Evolutionary conservation across 2,113 vertebrate species (phyloP), one percentile per base, ranked within the genome.

Genomic region (Pontoporia blainvillei): DNA sequence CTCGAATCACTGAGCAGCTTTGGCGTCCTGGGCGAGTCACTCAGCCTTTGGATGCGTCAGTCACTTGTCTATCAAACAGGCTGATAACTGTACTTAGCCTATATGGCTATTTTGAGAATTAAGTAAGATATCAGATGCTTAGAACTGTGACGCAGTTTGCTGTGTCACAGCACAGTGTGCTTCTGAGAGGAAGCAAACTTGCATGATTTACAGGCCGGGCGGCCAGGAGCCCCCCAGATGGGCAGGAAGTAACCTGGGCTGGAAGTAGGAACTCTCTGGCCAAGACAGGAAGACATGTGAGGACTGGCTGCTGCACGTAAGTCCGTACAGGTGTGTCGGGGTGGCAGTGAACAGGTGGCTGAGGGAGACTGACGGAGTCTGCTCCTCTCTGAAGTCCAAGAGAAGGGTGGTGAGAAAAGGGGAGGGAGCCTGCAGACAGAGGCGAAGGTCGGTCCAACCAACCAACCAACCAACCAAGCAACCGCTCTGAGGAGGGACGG

Each of bases 281-380:
- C 66, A 0, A 23, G 54, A 29, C 44, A 39, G 52, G 13, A 0
- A 20, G 61, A 25, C 34, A n/a, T 36, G 13, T 31, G 17, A 73
- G 83, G 29, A 76, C 25, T 5, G 15, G 62, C 20, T 2, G 21
- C 52, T 29, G 6, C 34, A 3, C 15, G 0, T 23, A 14, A 8
- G 34, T 59, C 2, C 57, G 13, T 2, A 13, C 5, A 36, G 11
- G 29, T 52, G 27, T 1, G 1, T 6, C 1, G 0, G 41, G 54
- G 34, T 6, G 41, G 36, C 3, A 23, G 23, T 2, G 20, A 34
- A 18, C 23, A 34, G 73, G 73, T 2, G 11, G 64, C 84, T 18
- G 6, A 82, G 57, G 64, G 46, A 62, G 44, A 75, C 10, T 1
- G 5, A 59, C 12, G 8, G 9, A n/a, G 31, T 54, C 25, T 39